A percentile compares a stretch with the other conserved stretches of the same genome.
These are phyloP conservation scores for Ginglymostoma cirratum DNA, from an alignment of 2,113 vertebrate genomes.

Conservation along the genomic window DNA sequence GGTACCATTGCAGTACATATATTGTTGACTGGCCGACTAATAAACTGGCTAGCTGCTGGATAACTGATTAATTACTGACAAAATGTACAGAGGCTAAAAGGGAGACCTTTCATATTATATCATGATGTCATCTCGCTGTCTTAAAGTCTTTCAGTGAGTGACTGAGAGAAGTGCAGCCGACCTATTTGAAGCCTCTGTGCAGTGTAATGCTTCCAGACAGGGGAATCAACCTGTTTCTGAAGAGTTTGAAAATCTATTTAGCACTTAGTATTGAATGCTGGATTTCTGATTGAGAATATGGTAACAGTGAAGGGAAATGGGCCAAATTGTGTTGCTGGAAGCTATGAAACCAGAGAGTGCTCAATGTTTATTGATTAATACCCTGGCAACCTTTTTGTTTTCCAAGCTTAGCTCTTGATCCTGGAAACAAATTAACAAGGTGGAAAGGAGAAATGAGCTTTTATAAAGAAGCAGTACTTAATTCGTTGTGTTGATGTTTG, in stretches of 20 bases:
- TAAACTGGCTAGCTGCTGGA: too few species aligned
- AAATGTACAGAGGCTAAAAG: too few species aligned
- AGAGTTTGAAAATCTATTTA: background rate
- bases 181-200: too few species aligned
- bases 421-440: background rate
- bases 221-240: background rate
- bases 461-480: background rate
- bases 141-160: too few species aligned
- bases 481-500: background rate
- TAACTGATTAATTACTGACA: too few species aligned
- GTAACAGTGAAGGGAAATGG: background rate
- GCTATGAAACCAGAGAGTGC: background rate
- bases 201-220: background rate
- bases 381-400: conserved; percentile 30
- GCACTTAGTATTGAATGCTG: background rate
- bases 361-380: background rate
- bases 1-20: too few species aligned
- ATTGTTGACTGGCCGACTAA: too few species aligned
- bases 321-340: background rate
- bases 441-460: background rate
- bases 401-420: background rate
- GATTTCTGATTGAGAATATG: background rate
- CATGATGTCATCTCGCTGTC: too few species aligned
- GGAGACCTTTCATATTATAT: too few species aligned
- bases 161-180: background rate